phyloP scores from a whole-genome alignment of 2,797 vertebrate species.

The Lemur catta region DNA sequence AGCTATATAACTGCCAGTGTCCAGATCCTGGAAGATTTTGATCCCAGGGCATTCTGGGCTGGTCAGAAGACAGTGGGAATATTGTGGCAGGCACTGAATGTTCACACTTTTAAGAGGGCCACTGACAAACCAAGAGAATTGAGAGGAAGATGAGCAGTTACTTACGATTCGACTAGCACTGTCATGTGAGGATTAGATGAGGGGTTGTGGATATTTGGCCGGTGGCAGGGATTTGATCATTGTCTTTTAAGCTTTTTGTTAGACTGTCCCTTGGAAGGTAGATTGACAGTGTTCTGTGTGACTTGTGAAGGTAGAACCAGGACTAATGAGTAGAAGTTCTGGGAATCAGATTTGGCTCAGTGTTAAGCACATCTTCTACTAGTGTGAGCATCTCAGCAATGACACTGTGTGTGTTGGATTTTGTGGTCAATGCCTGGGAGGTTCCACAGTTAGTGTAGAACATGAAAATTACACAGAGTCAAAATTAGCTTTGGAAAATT shows the following conservation, averaged over 20 bases:
- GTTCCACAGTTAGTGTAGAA: not conserved
- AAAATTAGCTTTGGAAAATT: not conserved
- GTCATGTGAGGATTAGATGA: rapidly evolving
- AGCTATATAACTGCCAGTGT: not conserved
- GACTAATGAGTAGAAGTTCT: not conserved
- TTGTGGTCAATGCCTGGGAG: not conserved
- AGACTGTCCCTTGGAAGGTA: not conserved
- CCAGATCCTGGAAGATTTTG: not conserved
- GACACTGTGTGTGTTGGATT: rapidly evolving
- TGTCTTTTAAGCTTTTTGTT: not conserved
- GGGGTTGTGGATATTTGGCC: not conserved
- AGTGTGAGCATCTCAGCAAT: rapidly evolving
- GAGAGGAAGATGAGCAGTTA: not conserved
- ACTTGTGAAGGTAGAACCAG: not conserved
- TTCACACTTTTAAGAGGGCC: not conserved
- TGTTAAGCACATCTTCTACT: not conserved
- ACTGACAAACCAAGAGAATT: rapidly evolving
- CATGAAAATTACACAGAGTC: not conserved
- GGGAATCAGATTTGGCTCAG: not conserved
- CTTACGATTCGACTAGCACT: rapidly evolving
- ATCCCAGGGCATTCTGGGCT: not conserved
- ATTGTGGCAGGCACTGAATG: not conserved
- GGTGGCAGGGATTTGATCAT: not conserved
- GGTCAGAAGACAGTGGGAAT: not conserved
- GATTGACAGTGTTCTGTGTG: not conserved